These are phyloP conservation scores for Lerema accius DNA, from an alignment of 1,140 invertebrate genomes.

Conservation along the genomic window DNA sequence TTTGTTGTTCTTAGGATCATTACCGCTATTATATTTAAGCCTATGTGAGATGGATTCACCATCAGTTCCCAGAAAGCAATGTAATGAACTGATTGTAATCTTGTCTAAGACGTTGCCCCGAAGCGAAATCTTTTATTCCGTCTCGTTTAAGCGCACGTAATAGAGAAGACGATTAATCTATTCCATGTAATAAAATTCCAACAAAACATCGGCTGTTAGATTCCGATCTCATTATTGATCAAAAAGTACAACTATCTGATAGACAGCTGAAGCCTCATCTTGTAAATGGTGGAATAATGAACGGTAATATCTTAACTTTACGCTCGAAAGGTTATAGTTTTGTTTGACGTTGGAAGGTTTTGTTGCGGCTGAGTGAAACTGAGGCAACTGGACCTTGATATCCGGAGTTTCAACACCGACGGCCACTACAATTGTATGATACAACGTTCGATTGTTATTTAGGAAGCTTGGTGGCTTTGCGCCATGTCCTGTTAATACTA, in stretches of 20 bases:
- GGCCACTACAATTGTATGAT: slow-evolving; percentile 29
- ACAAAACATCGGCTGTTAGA: background rate
- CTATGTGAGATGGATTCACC: slow-evolving; percentile 13
- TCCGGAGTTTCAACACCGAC: slow-evolving; percentile 62
- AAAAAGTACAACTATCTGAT: slow-evolving; percentile 21
- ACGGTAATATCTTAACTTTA: slow-evolving; percentile 51
- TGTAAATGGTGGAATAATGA: slow-evolving; percentile 42
- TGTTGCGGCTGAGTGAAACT: slow-evolving; percentile 72
- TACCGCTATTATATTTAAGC: slow-evolving; percentile 30
- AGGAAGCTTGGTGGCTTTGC: slow-evolving; percentile 24
- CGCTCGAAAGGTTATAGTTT: slow-evolving; percentile 56
- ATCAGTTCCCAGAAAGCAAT: slow-evolving; percentile 8
- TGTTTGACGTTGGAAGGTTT: slow-evolving; percentile 51
- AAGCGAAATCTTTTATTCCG: slow-evolving; percentile 5
- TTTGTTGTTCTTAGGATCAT: slow-evolving; percentile 33
- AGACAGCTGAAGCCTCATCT: slow-evolving; percentile 18
- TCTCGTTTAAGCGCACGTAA: background rate
- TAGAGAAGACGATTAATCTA: slow-evolving; percentile 1
- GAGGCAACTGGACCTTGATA: slow-evolving; percentile 75
- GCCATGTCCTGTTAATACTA: slow-evolving; percentile 6
- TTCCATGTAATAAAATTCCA: background rate
- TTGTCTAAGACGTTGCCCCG: slow-evolving; percentile 10
- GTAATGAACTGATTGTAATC: slow-evolving; percentile 16
- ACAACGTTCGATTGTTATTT: slow-evolving; percentile 16
- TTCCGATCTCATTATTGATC: background rate